A percentile compares a stretch with the other conserved stretches of the same genome.
Conservation (phyloP, 30 jellyfish, hydroid and myxozoan genomes). For the Hydra vulgaris region DNA sequence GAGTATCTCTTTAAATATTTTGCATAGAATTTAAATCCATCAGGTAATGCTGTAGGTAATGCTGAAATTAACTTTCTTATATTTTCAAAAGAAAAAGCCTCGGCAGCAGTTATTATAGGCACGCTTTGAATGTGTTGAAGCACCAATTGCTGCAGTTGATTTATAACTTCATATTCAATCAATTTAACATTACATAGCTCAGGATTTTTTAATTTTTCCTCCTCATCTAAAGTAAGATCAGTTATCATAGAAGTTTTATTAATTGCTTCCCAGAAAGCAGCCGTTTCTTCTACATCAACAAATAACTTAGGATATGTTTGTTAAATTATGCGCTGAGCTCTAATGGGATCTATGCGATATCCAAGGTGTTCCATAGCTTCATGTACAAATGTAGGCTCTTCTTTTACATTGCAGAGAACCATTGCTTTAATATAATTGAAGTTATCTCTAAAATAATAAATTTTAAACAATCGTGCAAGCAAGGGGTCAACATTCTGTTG, state of each 20-base stretch:
- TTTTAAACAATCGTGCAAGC: neutral
- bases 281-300: neutral
- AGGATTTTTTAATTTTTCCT: no score
- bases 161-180: neutral
- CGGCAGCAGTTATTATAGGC: neutral
- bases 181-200: no score
- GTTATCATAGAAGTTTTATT: no score
- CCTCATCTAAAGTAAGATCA: no score
- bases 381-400: neutral
- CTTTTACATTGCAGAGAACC: no score
- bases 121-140: neutral
- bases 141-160: neutral
- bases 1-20: no score
- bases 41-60: neutral
- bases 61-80: neutral
- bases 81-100: neutral
- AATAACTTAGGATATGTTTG: neutral
- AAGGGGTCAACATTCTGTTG: no score
- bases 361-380: neutral
- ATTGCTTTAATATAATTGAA: neutral
- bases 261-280: neutral
- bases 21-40: neutral
- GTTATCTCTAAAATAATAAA: neutral
- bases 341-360: neutral
- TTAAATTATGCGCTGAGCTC: neutral